Evolutionary conservation across 2,888 invertebrate species (phyloP).

Genomic region (Elysia crispata): DNA sequence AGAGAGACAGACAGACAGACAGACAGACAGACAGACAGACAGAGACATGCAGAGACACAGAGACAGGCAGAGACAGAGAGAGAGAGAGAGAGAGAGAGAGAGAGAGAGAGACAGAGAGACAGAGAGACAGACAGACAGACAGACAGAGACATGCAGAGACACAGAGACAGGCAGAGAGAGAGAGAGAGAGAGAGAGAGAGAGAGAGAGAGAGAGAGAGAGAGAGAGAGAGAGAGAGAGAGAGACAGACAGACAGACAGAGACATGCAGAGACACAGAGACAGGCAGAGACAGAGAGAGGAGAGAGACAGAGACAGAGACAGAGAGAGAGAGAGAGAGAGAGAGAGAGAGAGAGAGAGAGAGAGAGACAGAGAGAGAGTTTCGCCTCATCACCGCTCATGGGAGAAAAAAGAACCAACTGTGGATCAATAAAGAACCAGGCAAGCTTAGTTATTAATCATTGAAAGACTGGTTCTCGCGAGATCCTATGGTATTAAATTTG

Average conservation of each 20-base stretch:
- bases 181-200: constrained; percentile 22
- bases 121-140: constrained; percentile 34
- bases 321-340: constrained; percentile 17
- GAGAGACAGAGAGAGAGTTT: not conserved
- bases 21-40: constrained; percentile 1
- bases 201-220: constrained; percentile 40
- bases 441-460: not conserved
- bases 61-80: not conserved
- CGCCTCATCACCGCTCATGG: not conserved
- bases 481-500: too few relatives aligned
- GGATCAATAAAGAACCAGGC: too few relatives aligned
- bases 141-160: constrained; percentile 13
- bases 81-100: not conserved
- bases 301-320: constrained; percentile 1
- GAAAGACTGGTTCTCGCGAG: not conserved
- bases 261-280: not conserved
- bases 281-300: not conserved
- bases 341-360: not conserved
- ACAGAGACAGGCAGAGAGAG: constrained; percentile 15
- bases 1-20: too few relatives aligned
- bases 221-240: constrained; percentile 38
- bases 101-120: constrained; percentile 32
- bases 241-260: constrained; percentile 29
- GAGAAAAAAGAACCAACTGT: not conserved
- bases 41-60: not conserved